These are phyloP conservation scores for Augiades crinisus DNA, from an alignment of 2,888 invertebrate genomes.

Conservation along the genomic window DNA sequence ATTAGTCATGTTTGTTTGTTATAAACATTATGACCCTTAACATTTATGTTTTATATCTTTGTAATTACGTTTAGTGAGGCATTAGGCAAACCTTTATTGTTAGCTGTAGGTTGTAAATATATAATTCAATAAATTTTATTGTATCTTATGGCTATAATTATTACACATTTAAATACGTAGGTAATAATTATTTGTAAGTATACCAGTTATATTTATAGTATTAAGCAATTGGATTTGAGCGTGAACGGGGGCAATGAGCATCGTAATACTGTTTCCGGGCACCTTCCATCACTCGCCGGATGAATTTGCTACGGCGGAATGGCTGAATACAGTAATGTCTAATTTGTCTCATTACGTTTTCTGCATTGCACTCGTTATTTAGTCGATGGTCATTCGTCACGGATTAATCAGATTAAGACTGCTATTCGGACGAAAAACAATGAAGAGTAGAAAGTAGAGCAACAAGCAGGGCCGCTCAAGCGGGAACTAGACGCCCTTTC, in stretches of 20 bases:
- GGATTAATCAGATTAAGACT: too few species aligned
- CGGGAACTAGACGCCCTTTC: neutral
- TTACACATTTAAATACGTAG: neutral
- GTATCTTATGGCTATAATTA: neutral
- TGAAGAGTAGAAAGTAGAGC: too few species aligned
- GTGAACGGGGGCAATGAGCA: slow-evolving; percentile 11
- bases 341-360: too few species aligned
- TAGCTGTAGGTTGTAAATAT: too few species aligned
- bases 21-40: neutral
- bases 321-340: neutral
- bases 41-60: neutral
- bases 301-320: slow-evolving; percentile 1
- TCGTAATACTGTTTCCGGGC: slow-evolving; percentile 17
- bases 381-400: too few species aligned
- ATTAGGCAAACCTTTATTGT: too few species aligned
- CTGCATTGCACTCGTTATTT: too few species aligned
- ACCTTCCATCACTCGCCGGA: slow-evolving; percentile 15
- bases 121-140: too few species aligned
- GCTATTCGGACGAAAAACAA: too few species aligned
- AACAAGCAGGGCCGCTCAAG: neutral
- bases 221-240: slow-evolving; percentile 2
- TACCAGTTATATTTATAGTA: slow-evolving; percentile 14
- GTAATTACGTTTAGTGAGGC: too few species aligned
- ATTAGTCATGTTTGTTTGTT: slow-evolving; percentile 12
- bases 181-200: neutral